These are phyloP conservation scores for Epinephelus coioides DNA, from an alignment of 2,797 vertebrate species.

Conservation along the genomic window DNA sequence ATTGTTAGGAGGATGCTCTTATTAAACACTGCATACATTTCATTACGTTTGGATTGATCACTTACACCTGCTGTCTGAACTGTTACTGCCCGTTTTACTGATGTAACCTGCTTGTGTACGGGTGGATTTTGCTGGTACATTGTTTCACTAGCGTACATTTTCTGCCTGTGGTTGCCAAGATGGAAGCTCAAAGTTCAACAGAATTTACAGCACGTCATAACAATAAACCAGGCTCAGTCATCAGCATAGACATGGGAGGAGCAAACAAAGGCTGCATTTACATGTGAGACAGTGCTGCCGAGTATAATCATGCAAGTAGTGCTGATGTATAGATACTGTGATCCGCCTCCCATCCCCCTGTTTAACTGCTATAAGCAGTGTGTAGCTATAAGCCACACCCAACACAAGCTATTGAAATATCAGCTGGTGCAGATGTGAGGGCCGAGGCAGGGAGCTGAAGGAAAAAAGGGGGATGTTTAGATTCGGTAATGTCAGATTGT, in stretches of 20 bases:
- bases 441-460: conserved; percentile 47
- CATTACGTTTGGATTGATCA: neutral
- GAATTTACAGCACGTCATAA: conserved; percentile 78
- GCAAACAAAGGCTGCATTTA: conserved; percentile 78
- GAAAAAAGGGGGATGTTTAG: conserved; percentile 46
- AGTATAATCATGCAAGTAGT: conserved; percentile 69
- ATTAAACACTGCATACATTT: neutral
- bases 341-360: conserved; percentile 72
- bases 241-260: conserved; percentile 68
- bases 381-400: conserved; percentile 77
- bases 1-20: neutral
- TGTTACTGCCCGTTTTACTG: neutral
- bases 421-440: conserved; percentile 68
- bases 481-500: conserved; percentile 33
- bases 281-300: conserved; percentile 66
- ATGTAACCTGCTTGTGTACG: conserved; percentile 1
- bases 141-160: conserved; percentile 42
- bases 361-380: conserved; percentile 65
- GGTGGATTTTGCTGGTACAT: conserved; percentile 24
- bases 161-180: conserved; percentile 61
- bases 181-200: conserved; percentile 84
- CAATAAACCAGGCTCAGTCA: conserved; percentile 73
- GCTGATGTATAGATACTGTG: conserved; percentile 76
- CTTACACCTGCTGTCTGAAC: neutral
- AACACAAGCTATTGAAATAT: conserved; percentile 74